Evolutionary conservation across 1,140 invertebrate species (phyloP).

Genomic region (Lysiphlebus fabarum): DNA sequence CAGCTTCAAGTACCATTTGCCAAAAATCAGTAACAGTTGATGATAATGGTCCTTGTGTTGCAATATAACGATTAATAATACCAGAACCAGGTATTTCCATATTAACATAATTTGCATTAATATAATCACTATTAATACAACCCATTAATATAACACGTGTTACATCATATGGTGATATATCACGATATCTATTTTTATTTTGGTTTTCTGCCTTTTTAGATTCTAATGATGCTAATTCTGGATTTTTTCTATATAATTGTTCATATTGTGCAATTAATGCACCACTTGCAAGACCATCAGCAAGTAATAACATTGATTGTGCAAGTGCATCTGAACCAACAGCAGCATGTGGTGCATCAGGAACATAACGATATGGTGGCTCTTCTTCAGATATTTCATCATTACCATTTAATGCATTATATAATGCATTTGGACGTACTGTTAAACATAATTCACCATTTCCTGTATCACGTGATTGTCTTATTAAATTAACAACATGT

Average conservation of each 20-base stretch:
- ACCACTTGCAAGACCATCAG: slow-evolving; percentile 89
- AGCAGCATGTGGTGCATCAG: slow-evolving; percentile 62
- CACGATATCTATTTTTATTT: slow-evolving; percentile 92
- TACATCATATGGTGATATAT: slow-evolving; percentile 95
- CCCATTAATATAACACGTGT: slow-evolving; percentile 84
- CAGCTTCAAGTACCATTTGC: slow-evolving; percentile 94
- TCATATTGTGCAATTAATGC: slow-evolving; percentile 89
- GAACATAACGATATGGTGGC: slow-evolving; percentile 70
- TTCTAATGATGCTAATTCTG: slow-evolving; percentile 78
- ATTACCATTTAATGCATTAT: slow-evolving; percentile 47
- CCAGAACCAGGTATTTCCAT: slow-evolving; percentile 95
- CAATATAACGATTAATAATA: slow-evolving; percentile 93
- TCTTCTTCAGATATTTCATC: slow-evolving; percentile 52
- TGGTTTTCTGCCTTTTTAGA: slow-evolving; percentile 80
- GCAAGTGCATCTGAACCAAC: slow-evolving; percentile 70
- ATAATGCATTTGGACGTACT: slow-evolving; percentile 84
- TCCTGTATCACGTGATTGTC: slow-evolving; percentile 73
- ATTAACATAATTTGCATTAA: slow-evolving; percentile 97
- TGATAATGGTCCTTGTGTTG: slow-evolving; percentile 90
- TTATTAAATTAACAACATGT: slow-evolving; percentile 90
- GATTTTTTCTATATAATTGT: slow-evolving; percentile 84
- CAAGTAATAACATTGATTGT: slow-evolving; percentile 86
- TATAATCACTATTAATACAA: slow-evolving; percentile 84
- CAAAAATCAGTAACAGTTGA: slow-evolving; percentile 93
- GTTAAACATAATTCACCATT: slow-evolving; percentile 80